phyloP scores from a whole-genome alignment of 2,113 vertebrate species.

The Aegotheles bennettii region DNA sequence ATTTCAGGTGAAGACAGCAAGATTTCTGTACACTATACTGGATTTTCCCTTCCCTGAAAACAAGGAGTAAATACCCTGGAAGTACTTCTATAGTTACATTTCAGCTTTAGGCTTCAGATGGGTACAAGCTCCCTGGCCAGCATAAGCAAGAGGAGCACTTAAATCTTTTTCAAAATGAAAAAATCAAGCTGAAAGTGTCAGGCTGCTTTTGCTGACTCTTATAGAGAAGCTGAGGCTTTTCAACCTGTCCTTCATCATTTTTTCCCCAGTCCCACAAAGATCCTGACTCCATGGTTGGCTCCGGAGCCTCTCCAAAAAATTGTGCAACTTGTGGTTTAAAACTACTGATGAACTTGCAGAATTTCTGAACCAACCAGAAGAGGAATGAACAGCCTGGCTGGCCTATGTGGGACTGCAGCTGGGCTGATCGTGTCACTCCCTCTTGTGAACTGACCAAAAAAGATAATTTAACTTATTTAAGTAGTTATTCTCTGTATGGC shows the following conservation, averaged over 20 bases:
- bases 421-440: not conserved
- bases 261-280: not conserved
- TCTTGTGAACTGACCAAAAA: not conserved
- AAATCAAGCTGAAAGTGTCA: not conserved
- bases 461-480: not conserved
- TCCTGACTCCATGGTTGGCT: not conserved
- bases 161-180: not conserved
- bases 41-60: not conserved
- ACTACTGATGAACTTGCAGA: not conserved
- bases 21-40: not conserved
- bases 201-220: not conserved
- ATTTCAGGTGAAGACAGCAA: not conserved
- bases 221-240: not conserved
- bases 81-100: not conserved
- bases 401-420: rapidly evolving
- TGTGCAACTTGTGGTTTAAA: not conserved
- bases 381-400: not conserved
- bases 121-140: not conserved
- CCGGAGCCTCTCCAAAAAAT: rapidly evolving
- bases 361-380: not conserved
- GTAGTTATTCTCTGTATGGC: not conserved
- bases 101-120: not conserved
- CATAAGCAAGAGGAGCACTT: not conserved
- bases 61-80: not conserved
- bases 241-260: not conserved